phyloP scores from a whole-genome alignment of 2,888 invertebrate species.

The Furcula furcula region DNA sequence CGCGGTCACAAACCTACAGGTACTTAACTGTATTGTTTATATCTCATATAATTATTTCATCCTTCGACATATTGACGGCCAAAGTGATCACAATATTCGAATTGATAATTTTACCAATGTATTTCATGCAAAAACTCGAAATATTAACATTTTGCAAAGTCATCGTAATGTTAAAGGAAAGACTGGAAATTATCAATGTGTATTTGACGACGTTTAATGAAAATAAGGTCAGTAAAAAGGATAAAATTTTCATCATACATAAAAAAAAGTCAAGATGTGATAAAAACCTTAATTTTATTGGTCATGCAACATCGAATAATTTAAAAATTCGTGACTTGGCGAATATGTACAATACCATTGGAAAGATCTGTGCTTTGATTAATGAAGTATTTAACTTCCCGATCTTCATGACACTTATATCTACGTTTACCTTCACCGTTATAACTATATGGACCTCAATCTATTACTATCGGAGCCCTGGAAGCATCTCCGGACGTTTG shows the following conservation, averaged over 20 bases:
- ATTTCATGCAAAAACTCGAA: conserved; percentile 46
- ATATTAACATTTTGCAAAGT: conserved; percentile 43
- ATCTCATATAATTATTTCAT: conserved; percentile 21
- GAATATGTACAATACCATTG: conserved; percentile 44
- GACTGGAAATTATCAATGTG: conserved; percentile 44
- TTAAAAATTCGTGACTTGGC: conserved; percentile 49
- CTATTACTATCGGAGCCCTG: conserved; percentile 37
- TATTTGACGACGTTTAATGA: conserved; percentile 41
- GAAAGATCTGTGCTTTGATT: conserved; percentile 41
- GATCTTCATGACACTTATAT: conserved; percentile 53
- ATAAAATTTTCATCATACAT: conserved; percentile 31
- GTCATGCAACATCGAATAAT: conserved; percentile 32
- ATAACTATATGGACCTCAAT: conserved; percentile 52
- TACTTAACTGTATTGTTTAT: conserved; percentile 22
- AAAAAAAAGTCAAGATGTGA: conserved; percentile 23
- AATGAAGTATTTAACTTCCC: conserved; percentile 56
- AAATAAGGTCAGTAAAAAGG: conserved; percentile 27
- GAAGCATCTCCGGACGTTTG: conserved; percentile 29
- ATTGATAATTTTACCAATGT: conserved; percentile 27
- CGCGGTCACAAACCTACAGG: conserved; percentile 19
- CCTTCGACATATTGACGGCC: conserved; percentile 26
- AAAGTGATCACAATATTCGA: conserved; percentile 8
- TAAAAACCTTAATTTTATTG: conserved; percentile 34
- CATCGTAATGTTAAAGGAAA: conserved; percentile 39
- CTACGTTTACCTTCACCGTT: conserved; percentile 51